A percentile compares a stretch with the other conserved stretches of the same genome.
These are phyloP conservation scores for Nothocercus nigrocapillus DNA, from an alignment of 2,113 vertebrate species.

Conservation along the genomic window DNA sequence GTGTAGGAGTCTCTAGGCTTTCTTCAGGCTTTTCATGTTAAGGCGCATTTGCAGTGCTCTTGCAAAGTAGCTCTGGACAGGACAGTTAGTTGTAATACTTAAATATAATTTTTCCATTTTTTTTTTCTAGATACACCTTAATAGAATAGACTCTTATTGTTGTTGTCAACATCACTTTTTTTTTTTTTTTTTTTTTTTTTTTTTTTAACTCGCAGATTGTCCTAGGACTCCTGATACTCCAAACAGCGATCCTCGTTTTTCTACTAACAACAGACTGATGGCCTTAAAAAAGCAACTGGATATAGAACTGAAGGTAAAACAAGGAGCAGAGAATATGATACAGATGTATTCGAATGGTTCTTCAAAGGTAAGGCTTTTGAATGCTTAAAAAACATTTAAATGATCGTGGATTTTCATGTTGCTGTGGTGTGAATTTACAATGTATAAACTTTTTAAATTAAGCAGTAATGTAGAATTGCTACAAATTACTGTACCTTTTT, in stretches of 20 bases:
- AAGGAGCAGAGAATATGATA: conserved; percentile 99
- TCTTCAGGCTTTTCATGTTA: conserved; percentile 6
- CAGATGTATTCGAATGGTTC: conserved; percentile 98
- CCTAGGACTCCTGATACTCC: conserved; percentile 94
- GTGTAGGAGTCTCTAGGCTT: conserved; percentile 48
- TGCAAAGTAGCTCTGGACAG: conserved; percentile 32
- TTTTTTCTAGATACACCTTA: neutral
- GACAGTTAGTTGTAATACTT: neutral
- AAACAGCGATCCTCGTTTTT: conserved; percentile 87
- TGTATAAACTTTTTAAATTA: neutral
- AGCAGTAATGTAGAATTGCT: neutral
- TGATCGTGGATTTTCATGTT: neutral
- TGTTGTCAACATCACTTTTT: neutral
- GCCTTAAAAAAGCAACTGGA: conserved; percentile 95
- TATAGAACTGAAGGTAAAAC: conserved; percentile 98
- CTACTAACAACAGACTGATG: conserved; percentile 88
- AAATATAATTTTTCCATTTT: neutral
- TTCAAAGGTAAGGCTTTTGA: conserved; percentile 88
- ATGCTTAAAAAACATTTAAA: neutral
- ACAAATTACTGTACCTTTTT: neutral
- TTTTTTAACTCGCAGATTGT: conserved; percentile 84
- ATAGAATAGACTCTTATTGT: neutral
- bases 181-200: neutral
- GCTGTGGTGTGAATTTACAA: neutral
- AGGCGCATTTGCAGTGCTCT: conserved; percentile 38